Conservation (phyloP, 2,888 invertebrate species). For the Phlogophora meticulosa region DNA sequence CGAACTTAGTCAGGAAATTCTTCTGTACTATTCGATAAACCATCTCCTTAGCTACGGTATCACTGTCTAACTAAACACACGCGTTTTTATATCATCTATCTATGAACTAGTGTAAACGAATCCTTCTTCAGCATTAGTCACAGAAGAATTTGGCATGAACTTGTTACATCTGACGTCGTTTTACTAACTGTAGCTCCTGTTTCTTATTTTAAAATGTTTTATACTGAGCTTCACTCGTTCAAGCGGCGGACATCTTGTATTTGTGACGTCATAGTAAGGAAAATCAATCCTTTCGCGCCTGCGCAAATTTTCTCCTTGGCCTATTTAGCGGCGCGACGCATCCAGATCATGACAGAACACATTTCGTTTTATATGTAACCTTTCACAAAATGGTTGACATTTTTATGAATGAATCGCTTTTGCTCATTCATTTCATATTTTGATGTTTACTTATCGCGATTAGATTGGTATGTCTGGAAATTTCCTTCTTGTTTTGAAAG, state of each 20-base stretch:
- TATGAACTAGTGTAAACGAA: constrained; percentile 56
- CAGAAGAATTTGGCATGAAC: constrained; percentile 70
- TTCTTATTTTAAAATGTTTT: constrained; percentile 81
- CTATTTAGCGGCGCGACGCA: constrained; percentile 77
- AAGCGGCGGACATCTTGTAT: constrained; percentile 81
- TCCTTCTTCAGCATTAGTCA: constrained; percentile 66
- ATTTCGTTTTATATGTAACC: constrained; percentile 74
- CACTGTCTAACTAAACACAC: constrained; percentile 71
- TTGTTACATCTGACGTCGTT: constrained; percentile 76
- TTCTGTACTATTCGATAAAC: constrained; percentile 75
- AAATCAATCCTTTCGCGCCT: constrained; percentile 87
- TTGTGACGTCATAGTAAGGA: constrained; percentile 85
- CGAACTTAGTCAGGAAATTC: constrained; percentile 74
- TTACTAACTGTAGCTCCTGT: constrained; percentile 71
- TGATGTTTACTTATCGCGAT: constrained; percentile 59
- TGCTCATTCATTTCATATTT: constrained; percentile 85
- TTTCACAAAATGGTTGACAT: constrained; percentile 78
- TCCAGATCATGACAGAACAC: constrained; percentile 78
- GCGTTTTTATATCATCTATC: constrained; percentile 71
- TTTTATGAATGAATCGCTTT: constrained; percentile 86
- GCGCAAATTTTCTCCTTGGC: constrained; percentile 86
- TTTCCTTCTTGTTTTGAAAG: constrained; percentile 31
- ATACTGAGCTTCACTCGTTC: constrained; percentile 78
- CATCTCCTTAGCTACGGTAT: constrained; percentile 80
- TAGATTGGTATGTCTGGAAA: constrained; percentile 62